phyloP scores from a whole-genome alignment of 2,797 vertebrate genomes.

The Delichon dasypus region DNA sequence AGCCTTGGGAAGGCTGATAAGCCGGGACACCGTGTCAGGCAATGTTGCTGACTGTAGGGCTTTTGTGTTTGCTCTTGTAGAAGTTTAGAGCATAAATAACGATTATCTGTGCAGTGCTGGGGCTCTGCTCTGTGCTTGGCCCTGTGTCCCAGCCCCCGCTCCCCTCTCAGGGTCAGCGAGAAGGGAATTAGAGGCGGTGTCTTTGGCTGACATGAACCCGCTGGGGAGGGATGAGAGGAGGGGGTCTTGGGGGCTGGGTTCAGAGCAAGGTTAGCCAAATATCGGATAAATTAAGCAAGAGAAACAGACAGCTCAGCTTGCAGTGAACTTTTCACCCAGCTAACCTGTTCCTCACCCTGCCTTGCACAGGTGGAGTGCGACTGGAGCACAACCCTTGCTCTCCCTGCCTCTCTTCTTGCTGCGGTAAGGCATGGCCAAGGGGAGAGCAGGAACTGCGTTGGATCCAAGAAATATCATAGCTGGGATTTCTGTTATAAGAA shows the following conservation, averaged over 20 bases:
- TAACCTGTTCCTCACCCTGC: conserved; percentile 80
- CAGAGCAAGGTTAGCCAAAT: conserved; percentile 98
- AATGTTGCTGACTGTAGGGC: background rate
- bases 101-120: background rate
- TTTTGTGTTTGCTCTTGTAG: conserved; percentile 46
- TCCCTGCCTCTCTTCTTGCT: background rate
- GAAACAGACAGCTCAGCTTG: conserved; percentile 84
- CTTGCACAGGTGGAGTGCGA: conserved; percentile 81
- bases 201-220: conserved; percentile 68
- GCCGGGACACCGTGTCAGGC: background rate
- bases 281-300: conserved; percentile 90
- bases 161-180: conserved; percentile 38
- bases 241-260: conserved; percentile 89
- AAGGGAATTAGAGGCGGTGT: conserved; percentile 51
- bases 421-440: background rate
- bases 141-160: conserved; percentile 35
- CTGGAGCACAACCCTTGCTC: background rate
- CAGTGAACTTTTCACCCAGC: conserved; percentile 85
- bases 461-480: background rate
- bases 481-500: background rate
- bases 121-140: background rate
- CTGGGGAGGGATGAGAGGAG: conserved; percentile 80
- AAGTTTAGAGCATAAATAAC: conserved; percentile 40
- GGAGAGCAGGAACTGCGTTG: background rate
- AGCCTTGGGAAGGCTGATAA: background rate